These are phyloP conservation scores for Mystacides longicornis DNA, from an alignment of 2,888 invertebrate species.

Conservation along the genomic window DNA sequence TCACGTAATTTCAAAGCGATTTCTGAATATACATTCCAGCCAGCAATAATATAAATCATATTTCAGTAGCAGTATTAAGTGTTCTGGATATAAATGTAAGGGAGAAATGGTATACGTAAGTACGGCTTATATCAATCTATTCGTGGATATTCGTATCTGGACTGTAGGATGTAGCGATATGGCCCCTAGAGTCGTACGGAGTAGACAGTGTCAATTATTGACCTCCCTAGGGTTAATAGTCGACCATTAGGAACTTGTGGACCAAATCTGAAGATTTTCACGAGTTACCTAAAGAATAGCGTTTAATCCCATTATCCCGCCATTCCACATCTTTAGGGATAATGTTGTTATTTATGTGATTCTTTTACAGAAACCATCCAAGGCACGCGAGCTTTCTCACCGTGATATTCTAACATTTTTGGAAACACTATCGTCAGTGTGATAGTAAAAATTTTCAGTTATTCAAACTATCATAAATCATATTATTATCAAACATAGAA, in stretches of 20 bases:
- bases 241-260: not conserved
- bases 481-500: too few relatives aligned
- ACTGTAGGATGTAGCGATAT: not conserved
- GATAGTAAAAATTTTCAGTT: too few relatives aligned
- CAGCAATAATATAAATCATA: constrained; percentile 1
- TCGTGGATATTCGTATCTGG: too few relatives aligned
- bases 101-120: too few relatives aligned
- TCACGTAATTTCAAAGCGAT: constrained; percentile 2
- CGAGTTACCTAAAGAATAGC: not conserved
- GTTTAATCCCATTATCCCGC: not conserved
- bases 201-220: constrained; percentile 1
- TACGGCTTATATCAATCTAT: too few relatives aligned
- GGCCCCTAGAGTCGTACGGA: not conserved
- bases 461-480: too few relatives aligned
- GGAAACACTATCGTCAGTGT: too few relatives aligned
- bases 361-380: not conserved
- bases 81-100: too few relatives aligned
- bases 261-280: not conserved
- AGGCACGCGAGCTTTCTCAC: too few relatives aligned
- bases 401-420: too few relatives aligned
- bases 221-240: constrained; percentile 1
- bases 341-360: not conserved
- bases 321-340: not conserved
- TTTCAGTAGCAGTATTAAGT: too few relatives aligned
- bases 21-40: not conserved